A percentile compares a stretch with the other conserved stretches of the same genome.
These are phyloP conservation scores for Ispidina picta DNA, from an alignment of 2,797 vertebrate species.

Conservation along the genomic window DNA sequence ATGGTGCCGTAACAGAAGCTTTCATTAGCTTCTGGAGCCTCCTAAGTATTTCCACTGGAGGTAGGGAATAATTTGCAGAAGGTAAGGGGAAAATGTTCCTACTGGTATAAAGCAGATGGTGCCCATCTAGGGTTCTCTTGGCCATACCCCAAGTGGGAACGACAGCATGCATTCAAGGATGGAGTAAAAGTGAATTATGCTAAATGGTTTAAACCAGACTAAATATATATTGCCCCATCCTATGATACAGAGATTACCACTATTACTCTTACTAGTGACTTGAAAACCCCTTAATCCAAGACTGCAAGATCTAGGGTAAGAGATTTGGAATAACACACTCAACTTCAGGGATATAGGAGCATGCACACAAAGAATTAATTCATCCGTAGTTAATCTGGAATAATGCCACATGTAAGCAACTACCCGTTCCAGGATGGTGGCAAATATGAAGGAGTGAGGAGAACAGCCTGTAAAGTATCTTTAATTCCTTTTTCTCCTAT, in stretches of 20 bases:
- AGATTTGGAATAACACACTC: neutral
- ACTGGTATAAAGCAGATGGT: neutral
- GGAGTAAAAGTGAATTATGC: neutral
- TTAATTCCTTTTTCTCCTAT: neutral
- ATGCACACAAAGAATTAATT: slow-evolving; percentile 40
- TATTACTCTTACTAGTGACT: neutral
- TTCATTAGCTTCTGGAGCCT: neutral
- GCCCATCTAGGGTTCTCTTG: neutral
- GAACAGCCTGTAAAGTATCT: neutral
- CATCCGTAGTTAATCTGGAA: neutral
- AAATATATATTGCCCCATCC: neutral
- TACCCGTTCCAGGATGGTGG: neutral
- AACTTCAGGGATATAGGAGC: neutral
- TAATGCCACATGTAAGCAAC: neutral
- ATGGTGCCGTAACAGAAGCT: neutral
- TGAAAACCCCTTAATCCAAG: neutral
- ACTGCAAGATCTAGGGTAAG: neutral
- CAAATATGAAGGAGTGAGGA: neutral
- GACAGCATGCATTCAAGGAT: neutral
- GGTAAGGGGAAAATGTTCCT: neutral
- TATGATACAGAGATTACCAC: neutral
- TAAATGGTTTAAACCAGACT: neutral
- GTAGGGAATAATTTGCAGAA: neutral
- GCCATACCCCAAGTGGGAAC: accelerated
- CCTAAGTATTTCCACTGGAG: neutral